Evolutionary conservation across 2,888 invertebrate species (phyloP).

Genomic region (Abrostola triplasia): DNA sequence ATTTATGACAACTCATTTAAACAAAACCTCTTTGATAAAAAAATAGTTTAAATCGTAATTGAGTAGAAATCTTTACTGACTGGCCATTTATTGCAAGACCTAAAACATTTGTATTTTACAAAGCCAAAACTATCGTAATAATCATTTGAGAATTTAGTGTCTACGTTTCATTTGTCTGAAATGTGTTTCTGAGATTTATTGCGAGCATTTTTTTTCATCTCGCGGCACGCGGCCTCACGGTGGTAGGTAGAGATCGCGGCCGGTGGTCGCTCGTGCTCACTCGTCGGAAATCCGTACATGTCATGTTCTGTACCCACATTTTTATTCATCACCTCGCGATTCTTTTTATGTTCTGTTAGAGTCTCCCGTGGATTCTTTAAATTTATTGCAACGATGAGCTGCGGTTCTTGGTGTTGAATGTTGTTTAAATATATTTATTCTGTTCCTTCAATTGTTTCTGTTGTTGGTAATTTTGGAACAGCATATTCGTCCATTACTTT

Average conservation of each 20-base stretch:
- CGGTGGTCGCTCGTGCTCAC: slow-evolving; percentile 62
- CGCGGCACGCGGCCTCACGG: slow-evolving; percentile 12
- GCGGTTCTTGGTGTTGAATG: slow-evolving; percentile 37
- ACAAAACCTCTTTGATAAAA: too few relatives aligned
- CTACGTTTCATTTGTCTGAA: background rate
- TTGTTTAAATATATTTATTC: slow-evolving; percentile 18
- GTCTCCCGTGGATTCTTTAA: slow-evolving; percentile 39
- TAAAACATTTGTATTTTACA: too few relatives aligned
- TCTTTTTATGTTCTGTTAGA: slow-evolving; percentile 47
- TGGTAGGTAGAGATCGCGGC: slow-evolving; percentile 45
- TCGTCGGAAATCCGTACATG: slow-evolving; percentile 41
- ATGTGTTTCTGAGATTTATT: background rate
- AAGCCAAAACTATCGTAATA: background rate
- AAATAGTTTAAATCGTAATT: too few relatives aligned
- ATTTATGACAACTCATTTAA: too few relatives aligned
- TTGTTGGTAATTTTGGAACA: slow-evolving; percentile 24
- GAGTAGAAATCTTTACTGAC: too few relatives aligned
- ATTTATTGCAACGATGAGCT: slow-evolving; percentile 44
- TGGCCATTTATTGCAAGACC: too few relatives aligned
- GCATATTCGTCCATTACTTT: slow-evolving; percentile 24
- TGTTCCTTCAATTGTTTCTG: background rate
- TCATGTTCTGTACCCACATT: slow-evolving; percentile 54
- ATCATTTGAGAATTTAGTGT: background rate
- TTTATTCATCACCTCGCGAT: slow-evolving; percentile 50
- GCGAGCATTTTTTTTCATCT: background rate